Base-by-base conservation (phyloP, 2,797 vertebrate species). In the Aphelocoma californica region DNA sequence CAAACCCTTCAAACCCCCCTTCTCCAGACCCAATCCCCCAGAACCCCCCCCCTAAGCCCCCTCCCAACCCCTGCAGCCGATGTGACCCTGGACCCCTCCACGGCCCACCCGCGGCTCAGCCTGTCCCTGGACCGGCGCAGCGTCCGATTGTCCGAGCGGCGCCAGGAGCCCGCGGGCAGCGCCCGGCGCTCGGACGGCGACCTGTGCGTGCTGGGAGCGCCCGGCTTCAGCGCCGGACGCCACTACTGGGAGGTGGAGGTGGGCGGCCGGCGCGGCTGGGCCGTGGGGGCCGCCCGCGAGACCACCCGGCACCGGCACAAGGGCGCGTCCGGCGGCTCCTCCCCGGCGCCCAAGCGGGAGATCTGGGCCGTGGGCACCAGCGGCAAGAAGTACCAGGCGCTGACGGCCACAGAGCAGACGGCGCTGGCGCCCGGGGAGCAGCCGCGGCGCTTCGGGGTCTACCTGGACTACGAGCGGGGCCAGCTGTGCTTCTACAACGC, bases 181-280 rank as follows among this genome's bases (percentile, higher is more conserved):
- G 3, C 14, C 16, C 50, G 67, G 21, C 44, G 44, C n/a, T 29
- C 65, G 18, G 45, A 29, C 40, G 40, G 71, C 20, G 71, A 74
- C 9, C 34, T 95, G 14, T 97, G 97, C 9, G 98, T 98, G 6
- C 42, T 98, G 74, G 98, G 97, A 3, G 72, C 96, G 1, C 97
- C 97, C 19, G 97, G 98, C 2, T 98, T 98, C 95, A 96, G 81
- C 57, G 40, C 81, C 5, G 98, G 98, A 14, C 97, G 97, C 16
- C 98, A 98, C 65, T 98, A 97, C 79, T 98, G 98, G 98, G 98
- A 98, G 77, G 98, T 98, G 29, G 98, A 98, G 38, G 97, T 98
- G 53, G 97, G 97, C 0, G 98, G 98, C 5, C 88, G 97, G 1
- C 86, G 96, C 3, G 97, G 98, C 1, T 98, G 98, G 98, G 98